Evolutionary conservation across 2,113 vertebrate species (phyloP).

Genomic region (Dermatemys mawii): DNA sequence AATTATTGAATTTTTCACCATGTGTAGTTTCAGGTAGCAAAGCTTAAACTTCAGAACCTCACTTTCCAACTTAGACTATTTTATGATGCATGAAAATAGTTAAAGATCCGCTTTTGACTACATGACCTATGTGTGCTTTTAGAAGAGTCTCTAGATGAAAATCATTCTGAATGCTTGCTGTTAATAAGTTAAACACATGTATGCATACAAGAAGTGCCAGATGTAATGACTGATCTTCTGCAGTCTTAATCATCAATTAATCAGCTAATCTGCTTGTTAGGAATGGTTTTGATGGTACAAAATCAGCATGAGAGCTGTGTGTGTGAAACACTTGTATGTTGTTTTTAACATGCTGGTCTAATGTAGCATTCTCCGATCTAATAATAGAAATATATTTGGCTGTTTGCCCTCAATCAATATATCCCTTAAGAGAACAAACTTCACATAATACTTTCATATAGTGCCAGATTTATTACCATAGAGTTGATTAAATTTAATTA

Average conservation of each 20-base stretch:
- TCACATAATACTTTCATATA: constrained; percentile 67
- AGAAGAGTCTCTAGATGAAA: constrained; percentile 39
- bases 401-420: constrained; percentile 74
- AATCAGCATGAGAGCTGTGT: constrained; percentile 77
- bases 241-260: constrained; percentile 81
- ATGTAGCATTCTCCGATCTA: constrained; percentile 61
- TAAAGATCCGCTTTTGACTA: constrained; percentile 36
- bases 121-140: neutral
- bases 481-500: constrained; percentile 76
- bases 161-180: constrained; percentile 4
- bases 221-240: constrained; percentile 76
- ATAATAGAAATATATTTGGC: constrained; percentile 70
- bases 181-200: constrained; percentile 60
- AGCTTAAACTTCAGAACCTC: constrained; percentile 55
- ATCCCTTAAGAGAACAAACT: constrained; percentile 68
- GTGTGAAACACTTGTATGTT: constrained; percentile 66
- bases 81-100: constrained; percentile 11
- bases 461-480: constrained; percentile 60
- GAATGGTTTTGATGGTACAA: constrained; percentile 70
- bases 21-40: constrained; percentile 13
- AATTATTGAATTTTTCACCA: neutral
- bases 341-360: constrained; percentile 68
- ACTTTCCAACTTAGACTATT: constrained; percentile 25
- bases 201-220: constrained; percentile 62
- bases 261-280: constrained; percentile 75